Conservation (phyloP, 2,888 invertebrate genomes). For the Coelopa pilipes region DNA sequence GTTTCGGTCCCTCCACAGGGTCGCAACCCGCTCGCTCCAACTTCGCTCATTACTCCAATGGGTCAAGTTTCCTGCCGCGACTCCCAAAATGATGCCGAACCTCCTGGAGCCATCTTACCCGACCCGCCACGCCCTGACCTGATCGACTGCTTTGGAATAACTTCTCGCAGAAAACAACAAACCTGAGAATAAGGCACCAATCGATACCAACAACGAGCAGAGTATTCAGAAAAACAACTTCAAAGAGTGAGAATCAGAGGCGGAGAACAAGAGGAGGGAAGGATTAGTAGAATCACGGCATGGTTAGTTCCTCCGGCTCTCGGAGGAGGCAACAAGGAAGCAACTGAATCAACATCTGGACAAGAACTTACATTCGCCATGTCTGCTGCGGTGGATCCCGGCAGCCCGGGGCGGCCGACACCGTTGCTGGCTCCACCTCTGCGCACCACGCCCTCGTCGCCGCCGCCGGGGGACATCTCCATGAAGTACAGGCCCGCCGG, state of each 20-base stretch:
- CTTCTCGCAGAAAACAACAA: too few species aligned
- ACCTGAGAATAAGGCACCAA: neutral
- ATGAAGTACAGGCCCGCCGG: slow-evolving; percentile 44
- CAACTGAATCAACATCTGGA: slow-evolving; percentile 10
- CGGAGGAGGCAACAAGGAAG: neutral
- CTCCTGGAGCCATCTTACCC: too few species aligned
- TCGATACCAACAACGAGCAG: slow-evolving; percentile 8
- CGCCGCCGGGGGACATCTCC: slow-evolving; percentile 36
- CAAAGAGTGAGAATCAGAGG: neutral
- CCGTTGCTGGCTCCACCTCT: slow-evolving; percentile 24
- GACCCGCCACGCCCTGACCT: too few species aligned
- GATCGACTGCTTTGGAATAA: too few species aligned
- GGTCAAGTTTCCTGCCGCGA: too few species aligned
- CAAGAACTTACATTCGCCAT: slow-evolving; percentile 45
- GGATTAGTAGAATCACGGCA: neutral
- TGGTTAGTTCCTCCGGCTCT: slow-evolving; percentile 14
- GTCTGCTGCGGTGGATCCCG: slow-evolving; percentile 19
- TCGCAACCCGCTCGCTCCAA: too few species aligned
- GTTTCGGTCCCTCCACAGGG: too few species aligned
- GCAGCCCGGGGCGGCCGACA: neutral
- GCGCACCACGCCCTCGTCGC: slow-evolving; percentile 33
- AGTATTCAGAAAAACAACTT: too few species aligned
- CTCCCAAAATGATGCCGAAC: too few species aligned
- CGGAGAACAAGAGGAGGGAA: too few species aligned
- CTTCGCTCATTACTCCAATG: too few species aligned